Conservation (phyloP, 2,797 vertebrate genomes). For the Lates japonicus region DNA sequence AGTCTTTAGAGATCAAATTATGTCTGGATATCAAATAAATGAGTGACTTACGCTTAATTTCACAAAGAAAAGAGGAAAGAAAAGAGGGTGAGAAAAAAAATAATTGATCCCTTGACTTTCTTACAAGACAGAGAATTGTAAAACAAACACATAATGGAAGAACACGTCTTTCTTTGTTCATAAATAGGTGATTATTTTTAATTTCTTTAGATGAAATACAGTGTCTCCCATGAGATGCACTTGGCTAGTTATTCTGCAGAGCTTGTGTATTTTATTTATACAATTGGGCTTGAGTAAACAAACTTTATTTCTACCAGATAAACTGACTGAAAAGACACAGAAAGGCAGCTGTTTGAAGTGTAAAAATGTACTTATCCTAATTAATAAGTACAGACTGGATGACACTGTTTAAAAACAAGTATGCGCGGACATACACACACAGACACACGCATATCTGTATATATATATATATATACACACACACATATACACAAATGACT, state of each 20-base stretch:
- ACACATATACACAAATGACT: too few relatives aligned
- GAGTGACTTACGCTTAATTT: conserved; percentile 78
- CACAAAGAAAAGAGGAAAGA: conserved; percentile 71
- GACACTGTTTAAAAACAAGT: too few relatives aligned
- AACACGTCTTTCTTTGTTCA: conserved; percentile 80
- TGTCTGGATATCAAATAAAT: conserved; percentile 77
- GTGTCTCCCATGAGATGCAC: conserved; percentile 76
- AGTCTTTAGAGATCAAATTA: conserved; percentile 84
- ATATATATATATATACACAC: too few relatives aligned
- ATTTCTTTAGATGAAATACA: conserved; percentile 86
- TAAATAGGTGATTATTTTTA: conserved; percentile 87
- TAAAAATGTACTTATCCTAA: conserved; percentile 42
- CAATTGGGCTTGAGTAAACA: conserved; percentile 72
- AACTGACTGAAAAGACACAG: conserved; percentile 66
- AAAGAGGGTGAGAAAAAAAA: conserved; percentile 50
- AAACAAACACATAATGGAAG: conserved; percentile 69
- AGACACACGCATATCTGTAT: too few relatives aligned
- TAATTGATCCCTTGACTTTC: conserved; percentile 78
- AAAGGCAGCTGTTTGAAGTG: conserved; percentile 75
- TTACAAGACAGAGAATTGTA: conserved; percentile 71
- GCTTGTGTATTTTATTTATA: conserved; percentile 78
- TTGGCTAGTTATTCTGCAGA: conserved; percentile 72
- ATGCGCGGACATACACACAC: too few relatives aligned
- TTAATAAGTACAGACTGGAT: conserved; percentile 27
- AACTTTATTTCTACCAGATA: conserved; percentile 58